These are phyloP conservation scores for Pollimyrus isidori DNA, from an alignment of 2,113 vertebrate genomes.

Conservation along the genomic window DNA sequence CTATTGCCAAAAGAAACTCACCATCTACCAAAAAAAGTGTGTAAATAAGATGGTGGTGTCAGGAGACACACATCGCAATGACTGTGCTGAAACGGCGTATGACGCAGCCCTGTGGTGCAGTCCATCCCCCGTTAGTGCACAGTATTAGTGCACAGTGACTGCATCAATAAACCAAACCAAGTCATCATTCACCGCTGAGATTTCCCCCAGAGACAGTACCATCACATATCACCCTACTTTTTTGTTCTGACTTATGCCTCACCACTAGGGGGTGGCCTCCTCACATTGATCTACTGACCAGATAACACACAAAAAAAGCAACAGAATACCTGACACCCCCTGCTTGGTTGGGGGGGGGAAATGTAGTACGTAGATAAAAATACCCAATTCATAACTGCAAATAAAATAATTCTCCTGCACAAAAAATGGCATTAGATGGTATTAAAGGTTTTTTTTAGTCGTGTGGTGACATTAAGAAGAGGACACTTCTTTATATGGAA, in stretches of 20 bases:
- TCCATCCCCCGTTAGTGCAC: not conserved
- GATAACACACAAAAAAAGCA: not conserved
- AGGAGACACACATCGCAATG: not conserved
- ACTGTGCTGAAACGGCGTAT: not conserved
- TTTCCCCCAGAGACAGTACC: not conserved
- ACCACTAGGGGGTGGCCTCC: not conserved
- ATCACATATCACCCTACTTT: not conserved
- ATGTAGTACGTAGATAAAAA: not conserved
- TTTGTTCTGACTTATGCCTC: not conserved
- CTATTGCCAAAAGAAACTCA: not conserved
- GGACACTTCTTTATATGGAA: not conserved
- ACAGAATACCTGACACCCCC: not conserved
- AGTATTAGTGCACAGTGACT: not conserved
- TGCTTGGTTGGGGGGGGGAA: not conserved
- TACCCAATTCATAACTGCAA: not conserved
- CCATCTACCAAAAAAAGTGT: not conserved
- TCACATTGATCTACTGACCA: not conserved
- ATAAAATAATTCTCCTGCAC: not conserved
- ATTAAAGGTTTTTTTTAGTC: not conserved
- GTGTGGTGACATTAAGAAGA: not conserved
- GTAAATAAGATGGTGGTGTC: not conserved
- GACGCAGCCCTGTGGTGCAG: not conserved
- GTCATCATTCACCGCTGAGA: not conserved
- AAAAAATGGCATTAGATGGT: not conserved
- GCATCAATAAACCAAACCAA: not conserved